Conservation (phyloP, 2,113 vertebrate genomes). For the Mustelus asterias region DNA sequence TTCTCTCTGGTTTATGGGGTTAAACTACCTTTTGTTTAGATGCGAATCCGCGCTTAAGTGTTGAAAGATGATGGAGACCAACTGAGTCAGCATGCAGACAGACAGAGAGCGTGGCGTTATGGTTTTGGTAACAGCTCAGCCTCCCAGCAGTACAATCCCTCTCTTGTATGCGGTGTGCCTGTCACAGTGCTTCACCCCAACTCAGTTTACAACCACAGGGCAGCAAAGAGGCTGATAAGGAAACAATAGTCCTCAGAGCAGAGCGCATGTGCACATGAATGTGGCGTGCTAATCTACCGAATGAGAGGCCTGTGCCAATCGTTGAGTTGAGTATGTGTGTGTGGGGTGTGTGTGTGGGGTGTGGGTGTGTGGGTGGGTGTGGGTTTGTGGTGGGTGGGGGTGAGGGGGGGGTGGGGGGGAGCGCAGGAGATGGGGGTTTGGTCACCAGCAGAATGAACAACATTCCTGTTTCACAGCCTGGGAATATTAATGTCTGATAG, state of each 20-base stretch:
- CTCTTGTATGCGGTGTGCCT: not conserved
- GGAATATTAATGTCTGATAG: not conserved
- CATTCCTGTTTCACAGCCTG: not conserved
- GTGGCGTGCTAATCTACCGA: not conserved
- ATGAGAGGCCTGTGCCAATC: not conserved
- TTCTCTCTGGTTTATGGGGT: not conserved
- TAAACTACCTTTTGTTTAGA: not conserved
- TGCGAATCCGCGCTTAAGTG: not conserved
- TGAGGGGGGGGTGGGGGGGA: too few relatives aligned
- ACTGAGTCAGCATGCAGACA: not conserved
- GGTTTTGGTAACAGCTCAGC: slow-evolving; percentile 23
- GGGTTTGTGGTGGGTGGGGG: too few relatives aligned
- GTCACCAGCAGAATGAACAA: not conserved
- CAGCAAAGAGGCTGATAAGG: not conserved
- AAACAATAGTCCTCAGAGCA: not conserved
- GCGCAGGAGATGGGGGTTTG: not conserved
- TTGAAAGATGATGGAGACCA: slow-evolving; percentile 5
- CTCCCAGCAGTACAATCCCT: not conserved
- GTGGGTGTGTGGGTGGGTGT: too few relatives aligned
- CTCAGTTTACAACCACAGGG: not conserved
- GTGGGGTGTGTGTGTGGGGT: too few relatives aligned
- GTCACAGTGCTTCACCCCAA: not conserved
- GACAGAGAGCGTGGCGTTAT: not conserved
- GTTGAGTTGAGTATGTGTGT: not conserved
- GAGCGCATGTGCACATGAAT: not conserved